Conservation (phyloP, 2,797 vertebrate genomes). For the Hirundo rustica region DNA sequence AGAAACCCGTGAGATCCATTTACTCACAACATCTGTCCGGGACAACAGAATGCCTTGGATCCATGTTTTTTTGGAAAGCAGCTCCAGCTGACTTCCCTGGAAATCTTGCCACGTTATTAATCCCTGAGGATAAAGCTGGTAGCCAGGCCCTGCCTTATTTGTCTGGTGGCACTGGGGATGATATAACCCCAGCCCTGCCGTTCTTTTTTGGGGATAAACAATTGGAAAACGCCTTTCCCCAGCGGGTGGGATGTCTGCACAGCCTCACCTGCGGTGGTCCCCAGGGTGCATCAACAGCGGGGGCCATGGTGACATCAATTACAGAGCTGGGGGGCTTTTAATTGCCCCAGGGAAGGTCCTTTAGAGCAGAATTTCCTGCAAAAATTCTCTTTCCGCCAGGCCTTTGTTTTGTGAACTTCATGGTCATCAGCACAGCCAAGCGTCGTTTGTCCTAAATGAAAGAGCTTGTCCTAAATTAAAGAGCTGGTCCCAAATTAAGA, state of each 20-base stretch:
- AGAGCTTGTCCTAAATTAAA: background rate
- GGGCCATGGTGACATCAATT: background rate
- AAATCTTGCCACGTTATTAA: conserved; percentile 27
- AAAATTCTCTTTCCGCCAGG: background rate
- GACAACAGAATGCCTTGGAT: conserved; percentile 10
- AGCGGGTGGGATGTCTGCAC: background rate
- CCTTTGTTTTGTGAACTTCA: background rate
- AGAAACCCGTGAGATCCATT: conserved; percentile 27
- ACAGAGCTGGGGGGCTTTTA: background rate
- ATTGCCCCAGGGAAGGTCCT: background rate
- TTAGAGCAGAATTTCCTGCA: background rate
- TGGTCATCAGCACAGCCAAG: background rate
- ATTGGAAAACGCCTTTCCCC: background rate
- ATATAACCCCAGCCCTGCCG: conserved; percentile 26
- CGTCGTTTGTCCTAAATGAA: background rate
- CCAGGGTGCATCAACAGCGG: background rate
- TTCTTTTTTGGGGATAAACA: background rate
- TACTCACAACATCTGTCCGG: background rate
- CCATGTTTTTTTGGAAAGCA: conserved; percentile 24
- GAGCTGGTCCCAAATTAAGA: background rate
- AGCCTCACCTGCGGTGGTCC: background rate
- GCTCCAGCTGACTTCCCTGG: conserved; percentile 31
- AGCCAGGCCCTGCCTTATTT: conserved; percentile 32
- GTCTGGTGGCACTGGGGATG: conserved; percentile 6
- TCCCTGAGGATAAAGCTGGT: conserved; percentile 43